Base-by-base conservation (phyloP, 2,797 vertebrate genomes). In the Masticophis lateralis region DNA sequence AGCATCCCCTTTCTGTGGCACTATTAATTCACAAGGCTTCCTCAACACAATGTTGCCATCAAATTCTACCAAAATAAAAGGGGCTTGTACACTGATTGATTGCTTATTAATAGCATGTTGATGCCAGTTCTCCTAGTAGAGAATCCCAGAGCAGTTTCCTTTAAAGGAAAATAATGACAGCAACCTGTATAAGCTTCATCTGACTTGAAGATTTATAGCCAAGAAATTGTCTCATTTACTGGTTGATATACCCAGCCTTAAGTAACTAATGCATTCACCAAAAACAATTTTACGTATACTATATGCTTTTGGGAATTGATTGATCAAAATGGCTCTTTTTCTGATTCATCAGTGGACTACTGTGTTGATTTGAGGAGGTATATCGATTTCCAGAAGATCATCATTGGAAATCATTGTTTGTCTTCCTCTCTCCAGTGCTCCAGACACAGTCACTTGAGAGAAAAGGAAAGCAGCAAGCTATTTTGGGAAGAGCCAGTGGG, bases 1-100 rank as follows among this genome's bases (percentile, higher is more conserved):
- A 95, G 28, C 86, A 14, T 95, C 74, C 91, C 57, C 43, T 94
- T 95, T 96, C 60, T 20, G 94, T 93, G 87, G 28, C 37, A 93
- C 94, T 92, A 92, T 57, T 94, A 87, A 89, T 14, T 79, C n/a
- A 11, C 63, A 55, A 20, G 18, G 37, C 37, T 69, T 90, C 66
- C 92, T 90, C 37, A 20, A 32, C 18, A 14, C 22, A 61, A 25
- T 9, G 37, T n/a, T 12, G 56, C 8, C 47, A 63, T 89, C 57
- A 91, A 61, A 47, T 25, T 20, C 57, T 37, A 56, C 9, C 3
- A 20, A 56, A 93, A 89, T 63, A 12, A 93, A 37, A 25, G 18
- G 57, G 32, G 25, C 51, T 61, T 88, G 7, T 88, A 28, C 28
- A 57, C 37, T 53, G 53, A 59, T 60, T 11, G 47, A 83, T 83